A percentile compares a stretch with the other conserved stretches of the same genome.
phyloP scores from a whole-genome alignment of 2,888 invertebrate species.

The Cetonia aurata region DNA sequence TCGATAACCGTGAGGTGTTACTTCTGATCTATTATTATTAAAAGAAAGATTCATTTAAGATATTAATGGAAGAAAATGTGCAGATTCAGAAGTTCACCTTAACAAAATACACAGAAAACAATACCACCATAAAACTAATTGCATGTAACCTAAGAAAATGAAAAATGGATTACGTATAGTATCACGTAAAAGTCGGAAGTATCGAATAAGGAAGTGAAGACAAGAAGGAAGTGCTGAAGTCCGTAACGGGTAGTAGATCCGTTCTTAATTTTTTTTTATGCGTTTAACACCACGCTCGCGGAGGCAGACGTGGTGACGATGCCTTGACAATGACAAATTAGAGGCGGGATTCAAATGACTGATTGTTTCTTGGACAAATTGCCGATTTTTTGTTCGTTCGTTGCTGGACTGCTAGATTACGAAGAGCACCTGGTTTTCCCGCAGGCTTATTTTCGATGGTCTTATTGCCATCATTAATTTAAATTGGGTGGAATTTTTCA shows the following conservation, averaged over 20 bases:
- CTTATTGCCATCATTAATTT: slow-evolving; percentile 34
- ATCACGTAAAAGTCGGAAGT: too few relatives aligned
- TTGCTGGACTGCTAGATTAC: too few relatives aligned
- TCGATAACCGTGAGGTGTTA: too few relatives aligned
- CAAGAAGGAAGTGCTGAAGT: slow-evolving; percentile 8
- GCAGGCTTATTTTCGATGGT: not conserved
- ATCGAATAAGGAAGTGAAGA: not conserved
- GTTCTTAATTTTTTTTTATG: slow-evolving; percentile 33
- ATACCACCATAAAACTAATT: too few relatives aligned
- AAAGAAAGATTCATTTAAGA: too few relatives aligned
- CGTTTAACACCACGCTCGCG: not conserved
- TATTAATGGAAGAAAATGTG: too few relatives aligned
- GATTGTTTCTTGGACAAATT: slow-evolving; percentile 42
- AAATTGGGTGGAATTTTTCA: not conserved
- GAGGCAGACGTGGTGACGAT: slow-evolving; percentile 5
- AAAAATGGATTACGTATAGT: too few relatives aligned
- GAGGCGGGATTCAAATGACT: slow-evolving; percentile 42
- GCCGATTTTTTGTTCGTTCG: slow-evolving; percentile 22
- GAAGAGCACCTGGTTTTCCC: slow-evolving; percentile 7
- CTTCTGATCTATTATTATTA: too few relatives aligned
- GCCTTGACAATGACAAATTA: slow-evolving; percentile 37
- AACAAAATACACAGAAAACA: too few relatives aligned
- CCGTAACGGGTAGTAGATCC: slow-evolving; percentile 31
- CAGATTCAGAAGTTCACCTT: too few relatives aligned
- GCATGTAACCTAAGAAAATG: too few relatives aligned